These are phyloP conservation scores for Saccostrea cuccullata DNA, from an alignment of 1,140 invertebrate genomes.

Conservation along the genomic window DNA sequence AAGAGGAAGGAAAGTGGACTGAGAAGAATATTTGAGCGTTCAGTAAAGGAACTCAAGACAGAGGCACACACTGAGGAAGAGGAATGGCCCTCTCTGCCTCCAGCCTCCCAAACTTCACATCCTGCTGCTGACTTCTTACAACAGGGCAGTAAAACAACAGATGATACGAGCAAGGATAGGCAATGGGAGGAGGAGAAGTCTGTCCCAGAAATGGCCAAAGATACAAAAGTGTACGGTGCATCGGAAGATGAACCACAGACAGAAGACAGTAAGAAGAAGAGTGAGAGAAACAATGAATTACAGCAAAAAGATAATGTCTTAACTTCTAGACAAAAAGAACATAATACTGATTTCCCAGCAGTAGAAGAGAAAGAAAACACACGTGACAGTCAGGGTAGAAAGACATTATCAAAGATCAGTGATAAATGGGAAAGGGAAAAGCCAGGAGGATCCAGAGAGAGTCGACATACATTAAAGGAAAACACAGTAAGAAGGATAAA, in stretches of 20 bases:
- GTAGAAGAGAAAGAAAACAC: background rate
- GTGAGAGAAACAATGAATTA: background rate
- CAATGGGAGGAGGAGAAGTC: background rate
- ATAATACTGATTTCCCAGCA: background rate
- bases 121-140: background rate
- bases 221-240: background rate
- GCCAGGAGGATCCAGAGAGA: background rate
- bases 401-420: background rate
- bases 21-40: constrained; percentile 20
- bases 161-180: background rate
- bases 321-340: background rate
- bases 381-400: background rate
- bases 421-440: background rate
- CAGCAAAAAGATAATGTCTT: background rate
- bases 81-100: background rate
- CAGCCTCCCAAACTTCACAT: background rate
- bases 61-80: background rate
- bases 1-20: background rate
- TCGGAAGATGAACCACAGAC: background rate
- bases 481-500: background rate
- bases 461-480: background rate
- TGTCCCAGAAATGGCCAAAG: background rate
- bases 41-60: background rate
- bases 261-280: background rate
- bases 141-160: background rate